Evolutionary conservation across 2,888 invertebrate species (phyloP), one percentile per base, ranked within the genome.

Genomic region (Galerucella nymphaeae): DNA sequence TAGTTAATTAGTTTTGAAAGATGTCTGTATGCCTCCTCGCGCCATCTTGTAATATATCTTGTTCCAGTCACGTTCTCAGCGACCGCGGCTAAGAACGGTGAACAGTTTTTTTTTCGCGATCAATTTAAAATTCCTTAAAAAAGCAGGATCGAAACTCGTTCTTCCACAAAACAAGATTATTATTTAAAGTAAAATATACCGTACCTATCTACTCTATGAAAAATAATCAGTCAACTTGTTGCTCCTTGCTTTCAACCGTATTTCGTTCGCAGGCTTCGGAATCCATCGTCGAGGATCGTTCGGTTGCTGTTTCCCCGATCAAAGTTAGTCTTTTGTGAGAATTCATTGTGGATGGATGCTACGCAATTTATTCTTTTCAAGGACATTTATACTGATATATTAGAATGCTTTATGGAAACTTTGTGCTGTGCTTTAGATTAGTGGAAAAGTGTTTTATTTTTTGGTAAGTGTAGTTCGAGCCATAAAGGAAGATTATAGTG

Each of bases 151-250:
- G 69, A 73, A 77, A 77, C 77, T 73, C 66, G 77, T 77, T 77
- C 73, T 70, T 71, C 77, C 48, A 74, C 73, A 73, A 74, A 74
- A 75, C 72, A 68, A 75, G 73, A 73, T 77, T 74, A 77, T 75
- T 75, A 76, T 73, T 74, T 75, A 76, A 75, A 76, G 73, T 73
- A 64, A 73, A 73, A 76, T 67, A 73, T 70, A 66, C 72, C 67
- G 73, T 73, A 74, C 71, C 72, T 73, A 75, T 62, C 68, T 67
- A 70, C 75, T 74, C 72, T 73, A 72, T 77, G 77, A 72, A 77
- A 77, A 76, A 76, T 77, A 77, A 42, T 62, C 75, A 75, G 76
- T 77, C 76, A 77, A 77, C 77, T 77, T 77, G 77, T 77, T 77
- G 77, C 77, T 77, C 74, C 72, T 75, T 74, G 75, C 73, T 74